Base-by-base conservation (phyloP, 2,888 invertebrate genomes). In the Notocelia uddmanniana region DNA sequence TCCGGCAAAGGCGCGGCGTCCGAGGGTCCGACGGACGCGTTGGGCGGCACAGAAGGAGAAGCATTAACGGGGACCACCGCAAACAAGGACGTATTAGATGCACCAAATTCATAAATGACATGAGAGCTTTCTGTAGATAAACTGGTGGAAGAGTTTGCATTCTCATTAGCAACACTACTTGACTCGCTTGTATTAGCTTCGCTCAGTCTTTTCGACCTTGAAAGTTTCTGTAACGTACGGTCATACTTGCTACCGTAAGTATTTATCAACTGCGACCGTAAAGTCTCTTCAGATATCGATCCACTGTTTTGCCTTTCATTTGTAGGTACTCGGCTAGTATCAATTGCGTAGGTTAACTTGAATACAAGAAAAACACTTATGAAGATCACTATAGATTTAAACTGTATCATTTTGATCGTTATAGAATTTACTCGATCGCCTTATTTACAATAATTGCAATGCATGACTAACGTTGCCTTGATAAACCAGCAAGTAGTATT, bases 1-100 rank as follows among this genome's bases (percentile, higher is more conserved):
- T 97, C 97, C 0, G 98, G 98, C 54, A 98, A 88, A 3, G 97
- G 93, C 9, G 97, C 96, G 9, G 97, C 96, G 83, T 97, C 97
- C 0, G 96, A 96, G 0, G 96, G 95, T 48, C 95, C 94, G 1
- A 95, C 92, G 2, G 94, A 90, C 48, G 82, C 83, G 79, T 93
- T 93, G 0, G 88, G 83, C 21, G 83, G 75, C 2, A 81, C 79
- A 9, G 88, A 82, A 18, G 89, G 84, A 2, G 92, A 88, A 31
- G 82, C 79, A 78, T 92, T 93, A n/a, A 89, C 85, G 76, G 83
- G 85, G 2, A 84, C 79, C 48, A 89, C 84, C 19, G 89, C 80
- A 50, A 91, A 74, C 74, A 89, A 81, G 1, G 90, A 89, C 52
- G 85, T 83, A 74, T 87, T 86, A 2, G 88, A 88, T 64, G 89